Percentiles rank a stretch among this genome's conserved stretches.
These are phyloP conservation scores for Plagodis pulveraria DNA, from an alignment of 2,888 invertebrate genomes.

Conservation along the genomic window DNA sequence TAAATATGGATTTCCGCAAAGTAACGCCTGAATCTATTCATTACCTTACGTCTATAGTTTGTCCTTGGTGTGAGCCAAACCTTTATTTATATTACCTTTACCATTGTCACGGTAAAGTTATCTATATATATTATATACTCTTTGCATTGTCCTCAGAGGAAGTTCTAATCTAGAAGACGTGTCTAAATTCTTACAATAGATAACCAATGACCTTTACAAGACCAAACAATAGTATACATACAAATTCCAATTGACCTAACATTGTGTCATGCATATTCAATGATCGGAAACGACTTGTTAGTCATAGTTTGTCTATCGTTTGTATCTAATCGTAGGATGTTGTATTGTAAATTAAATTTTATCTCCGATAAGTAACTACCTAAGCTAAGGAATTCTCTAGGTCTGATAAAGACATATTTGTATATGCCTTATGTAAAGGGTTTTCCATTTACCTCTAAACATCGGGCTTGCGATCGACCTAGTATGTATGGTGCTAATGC, in stretches of 20 bases:
- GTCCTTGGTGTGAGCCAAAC: too few relatives aligned
- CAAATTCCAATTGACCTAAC: not conserved
- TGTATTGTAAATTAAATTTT: not conserved
- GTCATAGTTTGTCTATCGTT: not conserved
- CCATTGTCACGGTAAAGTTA: too few relatives aligned
- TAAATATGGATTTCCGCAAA: too few relatives aligned
- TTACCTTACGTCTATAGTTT: too few relatives aligned
- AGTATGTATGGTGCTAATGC: too few relatives aligned
- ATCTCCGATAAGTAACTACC: not conserved
- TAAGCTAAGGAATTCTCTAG: not conserved
- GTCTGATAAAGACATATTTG: too few relatives aligned
- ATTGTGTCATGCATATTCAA: not conserved
- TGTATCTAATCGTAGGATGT: constrained; percentile 1
- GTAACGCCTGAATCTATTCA: too few relatives aligned
- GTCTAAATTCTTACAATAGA: not conserved
- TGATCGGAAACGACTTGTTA: constrained; percentile 6
- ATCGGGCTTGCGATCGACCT: too few relatives aligned
- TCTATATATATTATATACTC: too few relatives aligned
- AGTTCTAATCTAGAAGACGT: not conserved
- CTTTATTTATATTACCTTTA: too few relatives aligned
- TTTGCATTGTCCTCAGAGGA: not conserved
- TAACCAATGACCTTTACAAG: not conserved
- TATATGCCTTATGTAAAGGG: too few relatives aligned
- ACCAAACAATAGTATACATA: not conserved
- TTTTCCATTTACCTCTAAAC: too few relatives aligned